Evolutionary conservation across 2,888 invertebrate genomes (phyloP), one percentile per base, ranked within the genome.

Genomic region (Tanytarsus gracilentus): DNA sequence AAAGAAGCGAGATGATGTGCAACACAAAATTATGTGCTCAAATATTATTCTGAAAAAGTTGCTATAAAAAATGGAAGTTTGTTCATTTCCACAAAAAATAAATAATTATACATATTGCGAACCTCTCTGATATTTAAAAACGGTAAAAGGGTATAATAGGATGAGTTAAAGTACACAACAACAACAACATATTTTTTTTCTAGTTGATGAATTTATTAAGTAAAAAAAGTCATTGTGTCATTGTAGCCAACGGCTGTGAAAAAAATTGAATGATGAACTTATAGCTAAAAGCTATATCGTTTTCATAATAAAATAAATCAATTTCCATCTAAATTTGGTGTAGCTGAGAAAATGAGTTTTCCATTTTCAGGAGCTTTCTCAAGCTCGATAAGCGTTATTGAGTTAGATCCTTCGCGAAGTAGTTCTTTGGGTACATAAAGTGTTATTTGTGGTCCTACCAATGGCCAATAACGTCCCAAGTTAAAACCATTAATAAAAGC

Each of bases 401-500:
- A 72, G 70, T 88, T 88, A 1, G 53, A 61, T 40, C 74, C 73
- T 25, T 65, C 63, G 44, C 75, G 78, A 29, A 91, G 77, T 69
- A 85, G 79, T 0, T 87, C 81, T 0, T 83, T 87, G 0, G 94
- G 94, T 26, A 93, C 75, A 70, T 90, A 95, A 1, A 93, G 74
- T 0, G 88, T 88, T 62, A 85, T 77, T 71, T 90, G 88, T 0
- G 94, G 94, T 0, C 94, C 93, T 39, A 80, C 77, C 1, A 77
- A 68, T 0, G 85, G 83, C 84, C 89, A 90, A 71, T 93, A 92
- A 48, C 94, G 78, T 0, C 94, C 94, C 21, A 95, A 76, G 69
- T 92, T 90, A 68, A 87, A 81, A 0, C 87, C 88, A 69, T 95
- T 95, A 1, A 95, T 75, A 71, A 88, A 87, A 0, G 87, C 83